Conservation (phyloP, 2,113 vertebrate genomes). For the Podiceps cristatus region DNA sequence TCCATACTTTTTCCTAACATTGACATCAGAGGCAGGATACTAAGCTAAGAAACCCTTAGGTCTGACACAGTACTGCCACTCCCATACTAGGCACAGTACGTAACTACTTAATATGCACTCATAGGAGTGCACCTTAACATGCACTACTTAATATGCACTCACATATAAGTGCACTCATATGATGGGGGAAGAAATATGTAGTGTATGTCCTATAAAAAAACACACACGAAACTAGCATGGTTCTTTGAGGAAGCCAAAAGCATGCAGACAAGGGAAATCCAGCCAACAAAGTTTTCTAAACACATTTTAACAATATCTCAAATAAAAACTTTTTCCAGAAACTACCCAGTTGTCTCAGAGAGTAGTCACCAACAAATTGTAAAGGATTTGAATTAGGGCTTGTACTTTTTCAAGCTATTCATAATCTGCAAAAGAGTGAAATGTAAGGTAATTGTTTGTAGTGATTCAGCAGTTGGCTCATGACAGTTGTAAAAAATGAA, state of each 20-base stretch:
- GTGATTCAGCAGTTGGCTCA: neutral
- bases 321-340: neutral
- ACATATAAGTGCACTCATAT: neutral
- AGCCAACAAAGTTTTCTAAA: neutral
- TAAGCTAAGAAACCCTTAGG: neutral
- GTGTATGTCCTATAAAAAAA: neutral
- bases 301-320: neutral
- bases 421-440: neutral
- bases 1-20: neutral
- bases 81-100: neutral
- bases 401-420: too few species aligned
- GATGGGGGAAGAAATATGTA: neutral
- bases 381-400: neutral
- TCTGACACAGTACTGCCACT: neutral
- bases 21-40: neutral
- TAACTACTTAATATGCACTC: neutral
- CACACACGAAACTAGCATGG: neutral
- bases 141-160: too few species aligned
- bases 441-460: neutral
- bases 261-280: neutral
- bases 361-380: neutral
- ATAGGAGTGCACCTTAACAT: neutral
- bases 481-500: neutral
- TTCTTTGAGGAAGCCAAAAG: neutral
- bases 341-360: neutral